Evolutionary conservation across 64 coral and sea anemone genomes (phyloP).

Genomic region (Stylophora pistillata): DNA sequence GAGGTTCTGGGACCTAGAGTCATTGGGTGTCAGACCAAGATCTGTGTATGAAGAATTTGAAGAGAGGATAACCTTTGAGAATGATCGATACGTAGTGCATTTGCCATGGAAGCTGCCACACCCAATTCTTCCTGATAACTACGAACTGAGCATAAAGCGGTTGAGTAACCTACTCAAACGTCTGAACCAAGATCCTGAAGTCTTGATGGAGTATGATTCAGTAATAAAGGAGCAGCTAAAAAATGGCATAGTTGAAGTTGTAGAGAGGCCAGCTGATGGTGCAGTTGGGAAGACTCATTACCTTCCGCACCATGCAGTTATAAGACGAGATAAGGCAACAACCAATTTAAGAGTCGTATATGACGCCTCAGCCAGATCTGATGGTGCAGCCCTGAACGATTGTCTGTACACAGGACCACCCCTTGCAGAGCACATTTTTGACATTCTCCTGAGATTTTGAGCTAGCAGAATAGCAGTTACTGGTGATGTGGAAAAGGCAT

Average conservation of each 20-base stretch:
- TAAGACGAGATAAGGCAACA: constrained; percentile 34
- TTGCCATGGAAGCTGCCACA: constrained; percentile 35
- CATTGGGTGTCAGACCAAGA: constrained; percentile 38
- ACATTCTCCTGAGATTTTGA: constrained; percentile 42
- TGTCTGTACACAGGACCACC: constrained; percentile 58
- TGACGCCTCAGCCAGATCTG: constrained; percentile 52
- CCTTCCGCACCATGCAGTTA: constrained; percentile 60
- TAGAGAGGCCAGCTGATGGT: not conserved
- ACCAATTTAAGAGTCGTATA: constrained; percentile 59
- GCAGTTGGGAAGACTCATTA: constrained; percentile 20
- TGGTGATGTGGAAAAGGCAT: constrained; percentile 54
- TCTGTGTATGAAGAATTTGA: constrained; percentile 5
- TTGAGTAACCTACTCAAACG: constrained; percentile 25
- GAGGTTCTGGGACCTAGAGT: constrained; percentile 60
- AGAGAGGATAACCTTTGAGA: constrained; percentile 11
- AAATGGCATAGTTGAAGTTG: constrained; percentile 33
- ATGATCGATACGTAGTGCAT: constrained; percentile 14
- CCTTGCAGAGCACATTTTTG: constrained; percentile 48
- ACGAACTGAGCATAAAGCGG: constrained; percentile 33
- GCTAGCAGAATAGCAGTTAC: constrained; percentile 37
- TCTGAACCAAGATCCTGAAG: constrained; percentile 46
- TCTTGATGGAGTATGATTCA: constrained; percentile 27
- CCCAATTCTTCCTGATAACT: constrained; percentile 45
- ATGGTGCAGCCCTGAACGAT: constrained; percentile 40
- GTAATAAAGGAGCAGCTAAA: constrained; percentile 63